Base-by-base conservation (phyloP, 2,797 vertebrate species). In the Anguilla obscura region DNA sequence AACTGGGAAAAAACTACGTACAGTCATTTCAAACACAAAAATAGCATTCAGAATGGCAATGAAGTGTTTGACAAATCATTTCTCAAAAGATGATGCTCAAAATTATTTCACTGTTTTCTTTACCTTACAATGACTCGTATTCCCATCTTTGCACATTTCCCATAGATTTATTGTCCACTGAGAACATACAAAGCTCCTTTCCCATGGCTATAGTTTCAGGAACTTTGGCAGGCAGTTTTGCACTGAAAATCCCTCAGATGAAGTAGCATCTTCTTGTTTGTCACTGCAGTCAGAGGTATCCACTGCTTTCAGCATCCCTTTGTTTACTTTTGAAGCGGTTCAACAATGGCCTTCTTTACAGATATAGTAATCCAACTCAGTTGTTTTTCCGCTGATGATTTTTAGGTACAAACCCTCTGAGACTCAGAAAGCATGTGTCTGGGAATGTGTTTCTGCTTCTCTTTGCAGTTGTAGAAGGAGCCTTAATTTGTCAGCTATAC, bases 211-310 rank as follows among this genome's bases (percentile, higher is more conserved):
- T 58, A 74, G 30, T 76, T 76, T 87, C 33, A 76, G 36, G 60
- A 79, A 92, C 91, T 95, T 96, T 96, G 93, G 93, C 94, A 95
- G 94, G 90, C 94, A 54, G 91, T 92, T 92, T 94, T 92, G 92
- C 56, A 50, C 45, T 58, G 80, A 84, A 58, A 71, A 58, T 84
- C 79, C 86, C 90, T 85, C 50, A 87, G 85, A 85, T 24, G 89
- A 88, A 80, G 86, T 88, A 52, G 54, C 33, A 79, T 79, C 74
- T 88, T 56, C 86, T 36, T 89, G 87, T 74, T 76, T 69, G 69
- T 85, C 84, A 85, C 89, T 56, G 86, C 89, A 86, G 88, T 24
- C 50, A 87, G 85, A 85, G 82, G 89, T 86, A 89, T 91, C 89
- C 90, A 86, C 87, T 79, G 88, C 88, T 87, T 83, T 90, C 88